Percentiles rank a stretch among this genome's conserved stretches.
Conservation (phyloP, 2,113 vertebrate genomes). For the Tenrec ecaudatus region DNA sequence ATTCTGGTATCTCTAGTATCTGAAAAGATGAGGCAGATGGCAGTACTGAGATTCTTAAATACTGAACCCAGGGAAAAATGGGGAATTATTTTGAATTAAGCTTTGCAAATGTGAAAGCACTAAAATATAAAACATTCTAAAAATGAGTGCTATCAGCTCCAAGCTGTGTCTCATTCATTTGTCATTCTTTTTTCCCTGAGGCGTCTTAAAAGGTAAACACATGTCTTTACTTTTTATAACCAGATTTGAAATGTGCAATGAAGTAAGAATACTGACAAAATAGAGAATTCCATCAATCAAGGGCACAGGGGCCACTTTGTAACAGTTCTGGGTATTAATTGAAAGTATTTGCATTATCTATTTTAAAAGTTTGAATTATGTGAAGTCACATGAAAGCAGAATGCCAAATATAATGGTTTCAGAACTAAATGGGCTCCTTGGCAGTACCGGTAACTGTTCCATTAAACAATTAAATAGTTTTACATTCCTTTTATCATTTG, state of each 20-base stretch:
- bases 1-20: neutral
- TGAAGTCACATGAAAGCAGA: slow-evolving; percentile 60
- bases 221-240: slow-evolving; percentile 54
- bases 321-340: slow-evolving; percentile 59
- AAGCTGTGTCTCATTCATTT: slow-evolving; percentile 38
- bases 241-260: slow-evolving; percentile 62
- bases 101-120: slow-evolving; percentile 36
- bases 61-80: neutral
- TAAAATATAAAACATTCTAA: slow-evolving; percentile 62
- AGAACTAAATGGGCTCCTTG: slow-evolving; percentile 48
- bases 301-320: neutral
- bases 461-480: slow-evolving; percentile 68
- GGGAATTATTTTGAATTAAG: slow-evolving; percentile 61
- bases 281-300: slow-evolving; percentile 24
- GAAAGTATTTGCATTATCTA: slow-evolving; percentile 58
- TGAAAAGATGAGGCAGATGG: neutral
- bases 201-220: slow-evolving; percentile 59
- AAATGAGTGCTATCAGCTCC: slow-evolving; percentile 48
- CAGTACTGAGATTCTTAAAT: slow-evolving; percentile 1
- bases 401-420: slow-evolving; percentile 57
- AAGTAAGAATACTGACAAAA: slow-evolving; percentile 63
- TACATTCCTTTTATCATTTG: slow-evolving; percentile 41
- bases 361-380: slow-evolving; percentile 64
- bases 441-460: slow-evolving; percentile 53
- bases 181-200: slow-evolving; percentile 46